These are phyloP conservation scores for Ariolimax columbianus DNA, from an alignment of 2,888 invertebrate genomes.

Conservation along the genomic window DNA sequence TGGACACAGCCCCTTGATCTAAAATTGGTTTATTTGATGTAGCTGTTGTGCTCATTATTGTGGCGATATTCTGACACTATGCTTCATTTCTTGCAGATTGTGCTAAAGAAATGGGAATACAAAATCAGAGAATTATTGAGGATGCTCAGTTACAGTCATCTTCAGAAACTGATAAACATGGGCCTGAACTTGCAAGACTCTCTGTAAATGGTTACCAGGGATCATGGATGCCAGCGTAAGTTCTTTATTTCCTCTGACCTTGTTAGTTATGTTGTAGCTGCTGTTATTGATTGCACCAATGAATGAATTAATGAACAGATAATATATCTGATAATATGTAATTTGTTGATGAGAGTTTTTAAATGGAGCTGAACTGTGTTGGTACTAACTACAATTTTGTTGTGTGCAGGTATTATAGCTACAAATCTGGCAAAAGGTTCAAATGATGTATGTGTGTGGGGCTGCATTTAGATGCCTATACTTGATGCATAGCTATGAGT, in stretches of 20 bases:
- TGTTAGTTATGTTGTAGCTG: background rate
- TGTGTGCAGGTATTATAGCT: no score
- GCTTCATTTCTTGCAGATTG: conserved; percentile 60
- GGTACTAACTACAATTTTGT: no score
- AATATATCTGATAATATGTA: no score
- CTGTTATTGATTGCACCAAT: background rate
- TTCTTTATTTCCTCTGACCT: background rate
- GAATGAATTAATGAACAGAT: background rate
- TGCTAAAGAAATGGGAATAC: conserved; percentile 83
- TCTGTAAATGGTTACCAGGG: conserved; percentile 58
- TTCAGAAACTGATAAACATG: conserved; percentile 78
- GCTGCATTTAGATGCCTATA: background rate
- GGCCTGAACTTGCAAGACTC: conserved; percentile 80
- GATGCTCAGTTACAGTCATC: conserved; percentile 84
- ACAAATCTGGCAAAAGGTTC: background rate
- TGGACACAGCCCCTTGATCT: background rate
- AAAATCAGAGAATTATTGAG: conserved; percentile 81
- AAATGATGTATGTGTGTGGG: background rate
- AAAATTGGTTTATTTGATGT: no score
- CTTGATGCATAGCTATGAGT: background rate
- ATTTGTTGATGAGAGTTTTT: no score
- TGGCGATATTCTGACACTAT: background rate
- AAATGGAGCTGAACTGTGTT: no score
- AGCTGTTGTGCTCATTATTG: background rate
- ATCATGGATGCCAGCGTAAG: conserved; percentile 60